phyloP scores from a whole-genome alignment of 2,888 invertebrate species.

The Leucophora obtusa region DNA sequence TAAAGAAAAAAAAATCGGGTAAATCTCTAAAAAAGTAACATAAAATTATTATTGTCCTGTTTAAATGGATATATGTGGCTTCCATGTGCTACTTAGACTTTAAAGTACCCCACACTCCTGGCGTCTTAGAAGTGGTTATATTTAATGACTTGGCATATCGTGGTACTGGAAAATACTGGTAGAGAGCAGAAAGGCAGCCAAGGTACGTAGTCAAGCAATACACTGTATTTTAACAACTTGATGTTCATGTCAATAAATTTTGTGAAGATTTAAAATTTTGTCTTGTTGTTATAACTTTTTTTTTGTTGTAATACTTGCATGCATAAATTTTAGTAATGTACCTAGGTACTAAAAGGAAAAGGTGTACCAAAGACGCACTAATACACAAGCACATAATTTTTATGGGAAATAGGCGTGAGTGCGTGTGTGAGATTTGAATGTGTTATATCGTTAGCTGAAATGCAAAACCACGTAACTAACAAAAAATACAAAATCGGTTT shows the following conservation, averaged over 20 bases:
- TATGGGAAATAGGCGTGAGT: slow-evolving; percentile 33
- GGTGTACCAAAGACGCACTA: slow-evolving; percentile 19
- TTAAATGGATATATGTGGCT: slow-evolving; percentile 62
- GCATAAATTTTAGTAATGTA: slow-evolving; percentile 11
- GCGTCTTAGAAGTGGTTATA: slow-evolving; percentile 43
- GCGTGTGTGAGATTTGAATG: slow-evolving; percentile 5
- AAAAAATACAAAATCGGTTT: too few relatives aligned
- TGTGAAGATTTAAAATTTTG: slow-evolving; percentile 52
- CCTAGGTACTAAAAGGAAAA: slow-evolving; percentile 17
- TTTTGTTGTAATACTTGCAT: neutral
- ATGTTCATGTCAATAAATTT: slow-evolving; percentile 59
- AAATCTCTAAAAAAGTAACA: slow-evolving; percentile 11
- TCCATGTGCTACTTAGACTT: slow-evolving; percentile 28
- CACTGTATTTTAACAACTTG: slow-evolving; percentile 17
- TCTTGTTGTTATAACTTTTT: slow-evolving; percentile 47
- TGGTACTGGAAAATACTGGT: neutral
- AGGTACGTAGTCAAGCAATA: too few relatives aligned
- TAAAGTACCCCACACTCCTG: slow-evolving; percentile 1
- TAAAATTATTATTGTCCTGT: slow-evolving; percentile 48
- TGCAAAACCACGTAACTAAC: too few relatives aligned
- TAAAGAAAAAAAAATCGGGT: neutral
- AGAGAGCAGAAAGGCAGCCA: neutral
- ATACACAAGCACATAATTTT: slow-evolving; percentile 50
- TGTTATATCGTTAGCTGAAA: too few relatives aligned
- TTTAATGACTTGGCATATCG: slow-evolving; percentile 50